Conservation (phyloP, 2,888 invertebrate species). For the Timandra comae region DNA sequence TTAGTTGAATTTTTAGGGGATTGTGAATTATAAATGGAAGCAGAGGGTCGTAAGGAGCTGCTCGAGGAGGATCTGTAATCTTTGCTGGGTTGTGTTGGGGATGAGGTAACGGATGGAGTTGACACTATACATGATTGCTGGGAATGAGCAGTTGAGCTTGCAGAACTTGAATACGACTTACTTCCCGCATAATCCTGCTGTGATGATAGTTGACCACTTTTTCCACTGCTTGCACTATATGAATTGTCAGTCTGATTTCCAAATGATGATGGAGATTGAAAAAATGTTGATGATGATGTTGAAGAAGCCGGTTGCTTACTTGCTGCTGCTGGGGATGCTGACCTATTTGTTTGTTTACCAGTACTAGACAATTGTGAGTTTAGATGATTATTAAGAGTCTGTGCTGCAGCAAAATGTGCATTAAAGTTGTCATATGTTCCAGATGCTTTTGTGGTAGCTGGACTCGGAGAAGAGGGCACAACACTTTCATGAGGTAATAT, state of each 20-base stretch:
- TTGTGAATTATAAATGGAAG: constrained; percentile 60
- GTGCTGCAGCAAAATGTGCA: constrained; percentile 81
- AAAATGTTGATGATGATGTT: constrained; percentile 77
- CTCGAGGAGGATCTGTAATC: constrained; percentile 80
- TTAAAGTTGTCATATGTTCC: constrained; percentile 82
- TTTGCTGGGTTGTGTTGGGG: constrained; percentile 73
- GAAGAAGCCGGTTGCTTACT: constrained; percentile 72
- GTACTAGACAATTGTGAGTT: constrained; percentile 79
- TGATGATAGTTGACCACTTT: constrained; percentile 71
- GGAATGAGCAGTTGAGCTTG: constrained; percentile 76
- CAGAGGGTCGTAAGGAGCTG: constrained; percentile 60
- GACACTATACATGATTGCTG: constrained; percentile 86
- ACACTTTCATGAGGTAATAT: constrained; percentile 87
- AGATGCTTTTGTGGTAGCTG: constrained; percentile 77
- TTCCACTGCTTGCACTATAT: constrained; percentile 75
- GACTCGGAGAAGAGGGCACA: constrained; percentile 79
- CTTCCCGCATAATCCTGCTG: constrained; percentile 77
- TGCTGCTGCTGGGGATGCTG: constrained; percentile 74
- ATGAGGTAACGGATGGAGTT: constrained; percentile 76
- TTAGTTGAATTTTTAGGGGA: constrained; percentile 54
- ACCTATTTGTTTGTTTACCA: constrained; percentile 74
- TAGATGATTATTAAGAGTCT: constrained; percentile 79
- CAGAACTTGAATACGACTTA: constrained; percentile 78
- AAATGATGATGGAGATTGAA: constrained; percentile 79
- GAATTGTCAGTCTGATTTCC: constrained; percentile 75